Conservation (phyloP, 2,113 vertebrate genomes). For the Poicephalus meyeri region DNA sequence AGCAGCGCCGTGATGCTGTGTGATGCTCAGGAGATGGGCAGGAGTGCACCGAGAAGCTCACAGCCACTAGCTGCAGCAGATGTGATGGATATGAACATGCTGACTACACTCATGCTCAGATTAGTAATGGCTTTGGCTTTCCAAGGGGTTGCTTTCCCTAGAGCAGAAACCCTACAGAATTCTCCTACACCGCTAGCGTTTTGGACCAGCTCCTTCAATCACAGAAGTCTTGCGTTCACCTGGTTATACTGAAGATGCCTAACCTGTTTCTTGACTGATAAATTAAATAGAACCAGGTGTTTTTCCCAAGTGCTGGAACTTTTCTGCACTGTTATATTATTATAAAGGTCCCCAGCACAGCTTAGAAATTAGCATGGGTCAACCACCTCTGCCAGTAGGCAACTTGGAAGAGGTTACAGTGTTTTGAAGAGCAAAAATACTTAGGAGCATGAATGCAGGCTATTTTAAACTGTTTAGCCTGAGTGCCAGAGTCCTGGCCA, state of each 20-base stretch:
- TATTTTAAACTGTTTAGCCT: not conserved
- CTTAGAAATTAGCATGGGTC: not conserved
- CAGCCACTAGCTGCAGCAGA: not conserved
- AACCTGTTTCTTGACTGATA: not conserved
- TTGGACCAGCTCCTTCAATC: not conserved
- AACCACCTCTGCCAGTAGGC: not conserved
- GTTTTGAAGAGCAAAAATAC: not conserved
- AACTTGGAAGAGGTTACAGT: not conserved
- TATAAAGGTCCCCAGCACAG: not conserved
- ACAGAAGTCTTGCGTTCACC: not conserved
- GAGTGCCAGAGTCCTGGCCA: not conserved
- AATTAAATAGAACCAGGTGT: not conserved
- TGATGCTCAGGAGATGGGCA: not conserved
- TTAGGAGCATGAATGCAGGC: not conserved
- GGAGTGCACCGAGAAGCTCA: rapidly evolving
- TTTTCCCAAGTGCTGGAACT: not conserved
- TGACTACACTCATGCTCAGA: not conserved
- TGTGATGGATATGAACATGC: not conserved
- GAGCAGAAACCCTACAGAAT: not conserved
- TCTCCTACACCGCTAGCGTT: rapidly evolving
- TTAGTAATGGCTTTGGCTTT: not conserved
- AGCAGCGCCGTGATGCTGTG: not conserved
- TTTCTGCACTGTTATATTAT: not conserved
- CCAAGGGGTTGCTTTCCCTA: not conserved
- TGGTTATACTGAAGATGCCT: not conserved